Evolutionary conservation across 1,140 invertebrate species (phyloP).

Genomic region (Nymphalis io): DNA sequence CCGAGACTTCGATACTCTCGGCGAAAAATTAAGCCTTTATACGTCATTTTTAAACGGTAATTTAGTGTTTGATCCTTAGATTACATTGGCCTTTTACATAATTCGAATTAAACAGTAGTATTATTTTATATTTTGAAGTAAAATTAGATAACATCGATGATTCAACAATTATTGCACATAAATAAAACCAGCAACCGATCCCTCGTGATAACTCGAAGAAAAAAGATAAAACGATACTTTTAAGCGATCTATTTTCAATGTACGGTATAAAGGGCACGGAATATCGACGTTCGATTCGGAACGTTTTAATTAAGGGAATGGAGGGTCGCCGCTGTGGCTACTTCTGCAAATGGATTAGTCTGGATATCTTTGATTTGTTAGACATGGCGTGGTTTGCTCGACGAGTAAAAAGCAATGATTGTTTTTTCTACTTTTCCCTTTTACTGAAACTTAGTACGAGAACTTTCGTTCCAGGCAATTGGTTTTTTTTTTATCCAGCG

Average conservation of each 20-base stretch:
- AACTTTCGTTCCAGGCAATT: neutral
- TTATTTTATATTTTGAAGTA: too few species aligned
- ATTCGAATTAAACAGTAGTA: too few species aligned
- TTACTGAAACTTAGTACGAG: neutral
- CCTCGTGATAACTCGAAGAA: constrained; percentile 19
- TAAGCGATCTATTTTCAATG: constrained; percentile 41
- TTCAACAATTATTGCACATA: neutral
- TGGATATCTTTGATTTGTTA: constrained; percentile 58
- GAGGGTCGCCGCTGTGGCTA: constrained; percentile 37
- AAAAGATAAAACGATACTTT: constrained; percentile 30
- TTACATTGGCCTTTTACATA: too few species aligned
- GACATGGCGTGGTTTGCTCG: constrained; percentile 31
- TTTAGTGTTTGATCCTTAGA: too few species aligned
- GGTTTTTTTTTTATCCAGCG: neutral
- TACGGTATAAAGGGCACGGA: constrained; percentile 44
- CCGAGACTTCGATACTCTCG: too few species aligned
- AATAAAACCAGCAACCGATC: neutral
- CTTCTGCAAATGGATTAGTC: constrained; percentile 67
- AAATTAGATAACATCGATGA: neutral
- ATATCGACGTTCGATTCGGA: constrained; percentile 47
- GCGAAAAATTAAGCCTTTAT: too few species aligned
- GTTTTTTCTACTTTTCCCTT: constrained; percentile 19
- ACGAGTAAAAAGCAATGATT: constrained; percentile 27
- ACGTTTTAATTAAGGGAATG: constrained; percentile 74
- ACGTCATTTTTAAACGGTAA: too few species aligned